Evolutionary conservation across 1,140 invertebrate species (phyloP), one percentile per base, ranked within the genome.

Genomic region (Meloidogyne floridensis): DNA sequence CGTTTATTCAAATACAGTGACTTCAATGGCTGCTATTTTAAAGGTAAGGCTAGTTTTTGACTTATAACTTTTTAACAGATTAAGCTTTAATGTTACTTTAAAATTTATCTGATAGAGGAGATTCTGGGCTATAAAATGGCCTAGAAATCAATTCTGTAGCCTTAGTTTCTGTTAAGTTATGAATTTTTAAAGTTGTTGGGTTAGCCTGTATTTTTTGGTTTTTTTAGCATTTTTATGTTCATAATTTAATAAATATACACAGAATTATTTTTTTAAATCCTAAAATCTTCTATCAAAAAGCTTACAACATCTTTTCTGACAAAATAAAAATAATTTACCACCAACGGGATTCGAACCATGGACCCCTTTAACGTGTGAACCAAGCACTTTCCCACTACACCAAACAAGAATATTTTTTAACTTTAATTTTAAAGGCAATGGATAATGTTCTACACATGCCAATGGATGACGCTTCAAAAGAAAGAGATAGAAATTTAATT

Each of bases 1-100:
- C 72, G 95, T 98, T 42, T 96, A 95, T 90, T 95, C 94, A 88
- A 97, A 97, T 90, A 91, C 92, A 7, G 91, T 97, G 86, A 95
- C 97, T 91, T 96, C 95, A 90, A 92, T 97, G 87, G 92, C 93
- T 84, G 93, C 93, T 42, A 97, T 98, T 88, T 71, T 89, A 11
- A 83, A 82, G 54, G 72, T 47, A 51, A 7, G 4, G 72, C 7
- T n/a, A 65, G 59, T 65, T 65, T 65, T 65, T 65, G 10, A 15
- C 6, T 4, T 15, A 65, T 65, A 65, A 65, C 59, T 65, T 65
- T 65, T 6, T 18, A 4, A n/a, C 1, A 0, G n/a, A 8, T 65
- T n/a, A 15, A n/a, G 13, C 59, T n/a, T n/a, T n/a, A 6, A 65
- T 4, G n/a, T n/a, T 65, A 65, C n/a, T 6, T n/a, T 65, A 1